Base-by-base conservation (phyloP, 2,888 invertebrate genomes). In the Tuta absoluta region DNA sequence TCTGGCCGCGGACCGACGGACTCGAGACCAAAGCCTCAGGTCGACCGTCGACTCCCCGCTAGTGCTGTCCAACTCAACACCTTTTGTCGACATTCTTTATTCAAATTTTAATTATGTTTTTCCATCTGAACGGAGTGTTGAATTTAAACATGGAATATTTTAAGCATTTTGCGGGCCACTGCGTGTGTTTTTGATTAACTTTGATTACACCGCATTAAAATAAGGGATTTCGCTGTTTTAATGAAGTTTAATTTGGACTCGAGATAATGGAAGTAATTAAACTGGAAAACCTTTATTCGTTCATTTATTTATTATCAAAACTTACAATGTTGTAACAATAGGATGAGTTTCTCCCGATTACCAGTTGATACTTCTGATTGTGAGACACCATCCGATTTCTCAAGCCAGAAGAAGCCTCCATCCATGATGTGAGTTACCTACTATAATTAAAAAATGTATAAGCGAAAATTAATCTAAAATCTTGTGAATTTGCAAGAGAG, bases 1-100 rank as follows among this genome's bases (percentile, higher is more conserved):
- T 84, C 84, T 82, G 84, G 76, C 81, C 78, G 81, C 75, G 74
- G 77, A 72, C 72, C 78, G 75, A 77, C 75, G 74, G 66, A 65
- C 53, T 19, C 21, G 33, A 21, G 51, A 53, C 51, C 23, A 23
- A 33, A 23, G 14, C 14, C 56, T 33, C 53, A 53, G 41, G 12
- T 53, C 45, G 71, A 75, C 78, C 75, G 77, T 74, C 76, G 79
- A 75, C 77, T 79, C 72, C 74, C 74, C 71, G 68, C 75, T 82
- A 84, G 81, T 82, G 82, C 74, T 82, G 81, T 74, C 75, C 68
- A 61, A 64, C 62, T 49, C 70, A 69, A 72, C 74, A 79, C 76
- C 75, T 79, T 19, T 10, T 33, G 79, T 82, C 79, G 79, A 82
- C 73, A 78, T 71, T 72, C 71, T 71, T 67, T 68, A 69, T 71